Evolutionary conservation across 2,797 vertebrate species (phyloP).

Genomic region (Iguana delicatissima): DNA sequence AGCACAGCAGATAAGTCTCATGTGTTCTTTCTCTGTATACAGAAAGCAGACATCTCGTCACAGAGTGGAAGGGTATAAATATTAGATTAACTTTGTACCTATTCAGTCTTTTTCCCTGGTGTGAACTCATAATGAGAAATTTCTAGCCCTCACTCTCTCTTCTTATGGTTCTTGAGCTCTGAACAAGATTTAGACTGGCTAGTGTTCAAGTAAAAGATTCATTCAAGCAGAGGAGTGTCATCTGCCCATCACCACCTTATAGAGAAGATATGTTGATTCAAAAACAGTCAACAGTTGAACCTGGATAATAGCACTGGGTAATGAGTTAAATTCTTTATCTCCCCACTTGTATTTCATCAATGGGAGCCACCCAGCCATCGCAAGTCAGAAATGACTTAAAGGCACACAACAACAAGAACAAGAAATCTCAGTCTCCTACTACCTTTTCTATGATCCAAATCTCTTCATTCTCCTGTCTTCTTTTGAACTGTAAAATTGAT

Average conservation of each 20-base stretch:
- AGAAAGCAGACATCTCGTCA: background rate
- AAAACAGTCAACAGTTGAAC: background rate
- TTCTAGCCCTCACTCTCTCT: background rate
- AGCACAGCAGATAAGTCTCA: no score
- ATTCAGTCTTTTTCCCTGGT: no score
- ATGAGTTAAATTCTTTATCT: background rate
- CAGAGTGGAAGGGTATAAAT: background rate
- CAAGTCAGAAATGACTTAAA: no score
- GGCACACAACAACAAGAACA: no score
- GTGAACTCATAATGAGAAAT: background rate
- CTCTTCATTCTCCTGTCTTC: no score
- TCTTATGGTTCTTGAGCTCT: background rate
- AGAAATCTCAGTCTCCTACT: no score
- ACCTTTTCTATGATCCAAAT: no score
- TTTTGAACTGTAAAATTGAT: background rate
- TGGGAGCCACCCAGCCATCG: background rate
- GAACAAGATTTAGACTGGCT: background rate
- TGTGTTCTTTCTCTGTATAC: no score
- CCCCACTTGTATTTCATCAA: background rate
- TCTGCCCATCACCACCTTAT: background rate
- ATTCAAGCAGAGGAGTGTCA: background rate
- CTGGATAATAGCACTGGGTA: background rate
- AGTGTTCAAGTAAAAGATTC: background rate
- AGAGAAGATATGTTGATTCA: background rate
- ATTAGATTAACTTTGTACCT: background rate